Evolutionary conservation across 2,888 invertebrate species (phyloP).

Genomic region (Drosophila colorata): DNA sequence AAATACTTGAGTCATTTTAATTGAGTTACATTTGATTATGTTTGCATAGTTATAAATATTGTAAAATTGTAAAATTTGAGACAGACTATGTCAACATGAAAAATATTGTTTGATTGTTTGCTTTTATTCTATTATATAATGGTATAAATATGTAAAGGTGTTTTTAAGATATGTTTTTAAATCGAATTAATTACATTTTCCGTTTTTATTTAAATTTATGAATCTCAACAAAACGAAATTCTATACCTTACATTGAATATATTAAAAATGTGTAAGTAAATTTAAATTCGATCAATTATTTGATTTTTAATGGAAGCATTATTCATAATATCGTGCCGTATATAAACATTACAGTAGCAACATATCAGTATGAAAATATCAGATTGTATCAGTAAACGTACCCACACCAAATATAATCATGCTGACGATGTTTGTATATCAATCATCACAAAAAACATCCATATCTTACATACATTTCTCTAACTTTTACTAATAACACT

Average conservation of each 20-base stretch:
- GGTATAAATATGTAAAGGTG: slow-evolving; percentile 9
- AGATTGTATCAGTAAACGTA: slow-evolving; percentile 10
- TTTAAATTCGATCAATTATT: slow-evolving; percentile 42
- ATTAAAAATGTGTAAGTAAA: slow-evolving; percentile 81
- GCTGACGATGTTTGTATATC: neutral
- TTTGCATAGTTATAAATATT: slow-evolving; percentile 7
- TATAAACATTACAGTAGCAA: slow-evolving; percentile 18
- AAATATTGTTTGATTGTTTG: slow-evolving; percentile 4
- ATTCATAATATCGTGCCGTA: slow-evolving; percentile 31
- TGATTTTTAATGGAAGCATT: slow-evolving; percentile 15
- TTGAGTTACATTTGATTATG: neutral
- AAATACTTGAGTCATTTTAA: neutral
- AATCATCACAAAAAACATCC: neutral
- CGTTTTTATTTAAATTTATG: slow-evolving; percentile 66
- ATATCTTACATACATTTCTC: slow-evolving; percentile 1
- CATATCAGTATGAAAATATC: slow-evolving; percentile 8
- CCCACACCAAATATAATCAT: slow-evolving; percentile 3
- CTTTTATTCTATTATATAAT: neutral
- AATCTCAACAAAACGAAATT: slow-evolving; percentile 61
- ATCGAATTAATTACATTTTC: slow-evolving; percentile 40
- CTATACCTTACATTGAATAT: slow-evolving; percentile 66
- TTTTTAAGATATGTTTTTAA: slow-evolving; percentile 17
- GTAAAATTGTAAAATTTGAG: neutral
- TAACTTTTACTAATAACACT: neutral
- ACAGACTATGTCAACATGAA: neutral